phyloP scores from a whole-genome alignment of 2,888 invertebrate genomes.

The Plemyria rubiginata region DNA sequence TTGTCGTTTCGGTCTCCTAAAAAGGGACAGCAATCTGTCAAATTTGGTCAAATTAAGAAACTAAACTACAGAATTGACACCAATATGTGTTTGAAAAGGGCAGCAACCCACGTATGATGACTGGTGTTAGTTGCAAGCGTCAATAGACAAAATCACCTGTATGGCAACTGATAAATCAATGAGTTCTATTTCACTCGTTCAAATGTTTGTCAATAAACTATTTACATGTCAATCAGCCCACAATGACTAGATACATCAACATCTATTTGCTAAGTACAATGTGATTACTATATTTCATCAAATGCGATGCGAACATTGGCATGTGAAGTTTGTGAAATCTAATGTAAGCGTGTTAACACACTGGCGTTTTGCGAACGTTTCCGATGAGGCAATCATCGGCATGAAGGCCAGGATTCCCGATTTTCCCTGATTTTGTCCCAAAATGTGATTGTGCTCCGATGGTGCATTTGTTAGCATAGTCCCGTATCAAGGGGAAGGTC shows the following conservation, averaged over 20 bases:
- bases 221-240: constrained; percentile 9
- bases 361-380: neutral
- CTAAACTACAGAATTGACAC: no score
- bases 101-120: no score
- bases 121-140: no score
- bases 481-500: no score
- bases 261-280: neutral
- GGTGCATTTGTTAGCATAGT: no score
- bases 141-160: neutral
- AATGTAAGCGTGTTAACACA: neutral
- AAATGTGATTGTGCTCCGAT: no score
- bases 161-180: neutral
- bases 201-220: neutral
- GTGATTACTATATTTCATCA: constrained; percentile 6
- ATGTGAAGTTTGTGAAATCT: constrained; percentile 15
- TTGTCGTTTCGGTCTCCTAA: no score
- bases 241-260: constrained; percentile 6
- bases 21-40: no score
- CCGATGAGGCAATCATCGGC: neutral
- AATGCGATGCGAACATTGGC: neutral
- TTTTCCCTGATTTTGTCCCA: no score
- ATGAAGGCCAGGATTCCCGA: no score
- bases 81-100: no score
- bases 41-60: no score
- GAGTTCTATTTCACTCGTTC: neutral